Percentiles rank a stretch among this genome's conserved stretches.
Conservation (phyloP, 2,113 vertebrate genomes). For the Pygathrix nemaeus region DNA sequence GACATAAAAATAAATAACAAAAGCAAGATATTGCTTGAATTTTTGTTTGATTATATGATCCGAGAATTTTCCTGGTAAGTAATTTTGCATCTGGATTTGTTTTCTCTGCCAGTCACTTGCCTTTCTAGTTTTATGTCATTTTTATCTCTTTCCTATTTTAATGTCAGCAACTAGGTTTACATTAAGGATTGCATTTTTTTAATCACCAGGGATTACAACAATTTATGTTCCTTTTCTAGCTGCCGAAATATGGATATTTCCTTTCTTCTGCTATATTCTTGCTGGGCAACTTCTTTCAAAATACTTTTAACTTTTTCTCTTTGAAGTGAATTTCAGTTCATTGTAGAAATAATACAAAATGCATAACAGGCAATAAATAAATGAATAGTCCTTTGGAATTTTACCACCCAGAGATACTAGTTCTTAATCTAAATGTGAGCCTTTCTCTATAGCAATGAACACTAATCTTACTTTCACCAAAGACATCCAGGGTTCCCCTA, state of each 20-base stretch:
- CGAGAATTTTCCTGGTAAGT: background rate
- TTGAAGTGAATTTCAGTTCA: constrained; percentile 29
- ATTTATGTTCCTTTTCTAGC: background rate
- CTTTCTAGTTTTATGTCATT: background rate
- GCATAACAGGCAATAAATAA: background rate
- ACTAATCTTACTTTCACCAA: background rate
- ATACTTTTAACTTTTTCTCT: background rate
- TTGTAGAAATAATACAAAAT: background rate
- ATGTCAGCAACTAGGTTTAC: background rate
- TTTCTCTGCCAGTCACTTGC: background rate
- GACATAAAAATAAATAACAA: constrained; percentile 8
- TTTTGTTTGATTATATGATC: background rate
- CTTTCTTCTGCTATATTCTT: background rate
- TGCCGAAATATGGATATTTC: background rate
- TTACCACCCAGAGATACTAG: background rate
- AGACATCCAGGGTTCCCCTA: background rate
- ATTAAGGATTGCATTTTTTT: background rate
- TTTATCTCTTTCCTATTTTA: background rate
- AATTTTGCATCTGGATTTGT: constrained; percentile 2
- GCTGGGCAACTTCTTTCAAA: background rate
- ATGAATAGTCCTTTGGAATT: constrained; percentile 17
- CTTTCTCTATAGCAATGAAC: background rate
- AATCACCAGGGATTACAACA: background rate
- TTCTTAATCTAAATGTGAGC: background rate
- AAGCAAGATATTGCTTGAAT: background rate